Conservation (phyloP, 1,140 invertebrate genomes). For the Phortica variegata region DNA sequence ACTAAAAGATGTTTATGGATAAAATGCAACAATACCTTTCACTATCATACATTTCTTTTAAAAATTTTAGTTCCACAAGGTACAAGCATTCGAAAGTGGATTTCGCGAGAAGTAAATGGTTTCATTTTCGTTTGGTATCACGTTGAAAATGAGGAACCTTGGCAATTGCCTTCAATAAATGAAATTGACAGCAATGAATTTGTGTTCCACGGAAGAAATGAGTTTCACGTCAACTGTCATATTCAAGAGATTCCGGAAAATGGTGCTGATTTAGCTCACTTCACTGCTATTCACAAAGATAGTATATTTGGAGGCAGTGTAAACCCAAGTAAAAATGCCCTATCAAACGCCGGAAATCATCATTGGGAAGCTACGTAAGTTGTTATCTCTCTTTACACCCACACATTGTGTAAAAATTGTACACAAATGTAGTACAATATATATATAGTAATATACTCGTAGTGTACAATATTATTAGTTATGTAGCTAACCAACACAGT, state of each 20-base stretch:
- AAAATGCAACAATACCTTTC: too few relatives aligned
- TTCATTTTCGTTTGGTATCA: slow-evolving; percentile 85
- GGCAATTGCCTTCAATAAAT: slow-evolving; percentile 65
- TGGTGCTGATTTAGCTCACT: slow-evolving; percentile 81
- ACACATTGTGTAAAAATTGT: too few relatives aligned
- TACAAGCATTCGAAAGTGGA: slow-evolving; percentile 68
- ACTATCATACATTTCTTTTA: slow-evolving; percentile 11
- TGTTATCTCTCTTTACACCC: too few relatives aligned
- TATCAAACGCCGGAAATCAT: slow-evolving; percentile 25
- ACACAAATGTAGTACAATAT: too few relatives aligned
- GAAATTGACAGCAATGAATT: slow-evolving; percentile 63
- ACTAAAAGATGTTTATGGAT: too few relatives aligned
- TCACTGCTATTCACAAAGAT: slow-evolving; percentile 72
- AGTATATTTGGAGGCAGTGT: slow-evolving; percentile 64
- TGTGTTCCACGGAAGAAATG: slow-evolving; percentile 72
- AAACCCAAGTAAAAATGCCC: slow-evolving; percentile 24
- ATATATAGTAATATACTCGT: too few relatives aligned
- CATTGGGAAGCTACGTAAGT: slow-evolving; percentile 42
- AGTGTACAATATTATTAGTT: too few relatives aligned
- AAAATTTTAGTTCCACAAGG: slow-evolving; percentile 58
- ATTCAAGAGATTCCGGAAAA: slow-evolving; percentile 92
- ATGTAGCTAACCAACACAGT: too few relatives aligned
- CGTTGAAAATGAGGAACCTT: slow-evolving; percentile 70
- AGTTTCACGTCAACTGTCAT: slow-evolving; percentile 74
- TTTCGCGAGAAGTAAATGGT: slow-evolving; percentile 68